phyloP scores from a whole-genome alignment of 1,140 invertebrate genomes.

The Musca domestica region DNA sequence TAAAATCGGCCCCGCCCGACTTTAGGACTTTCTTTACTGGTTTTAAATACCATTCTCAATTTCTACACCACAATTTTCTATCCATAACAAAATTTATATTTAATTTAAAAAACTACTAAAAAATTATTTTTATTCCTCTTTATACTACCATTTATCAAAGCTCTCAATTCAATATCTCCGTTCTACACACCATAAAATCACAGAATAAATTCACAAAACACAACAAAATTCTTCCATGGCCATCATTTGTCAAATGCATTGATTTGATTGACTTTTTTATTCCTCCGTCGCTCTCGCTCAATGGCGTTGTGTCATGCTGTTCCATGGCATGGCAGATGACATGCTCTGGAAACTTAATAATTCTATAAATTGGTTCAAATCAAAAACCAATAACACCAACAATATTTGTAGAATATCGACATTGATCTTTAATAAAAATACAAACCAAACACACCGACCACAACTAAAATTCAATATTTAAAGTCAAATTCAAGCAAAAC shows the following conservation, averaged over 20 bases:
- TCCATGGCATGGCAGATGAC: too few relatives aligned
- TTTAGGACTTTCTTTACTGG: too few relatives aligned
- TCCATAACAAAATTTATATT: too few relatives aligned
- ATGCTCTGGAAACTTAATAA: too few relatives aligned
- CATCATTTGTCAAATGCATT: slow-evolving; percentile 20
- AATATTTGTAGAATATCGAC: neutral
- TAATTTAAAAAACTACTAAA: too few relatives aligned
- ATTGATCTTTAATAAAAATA: neutral
- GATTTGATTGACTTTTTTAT: slow-evolving; percentile 10
- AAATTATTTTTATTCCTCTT: too few relatives aligned
- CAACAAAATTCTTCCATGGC: neutral
- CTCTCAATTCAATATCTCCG: too few relatives aligned
- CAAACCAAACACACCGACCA: neutral
- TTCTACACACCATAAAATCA: slow-evolving; percentile 12
- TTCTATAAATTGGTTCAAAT: neutral
- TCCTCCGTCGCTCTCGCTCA: too few relatives aligned
- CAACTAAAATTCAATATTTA: slow-evolving; percentile 2
- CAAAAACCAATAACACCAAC: slow-evolving; percentile 4
- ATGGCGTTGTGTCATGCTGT: neutral
- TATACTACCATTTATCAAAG: too few relatives aligned
- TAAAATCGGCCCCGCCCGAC: too few relatives aligned
- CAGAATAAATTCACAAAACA: neutral
- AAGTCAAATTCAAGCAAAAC: neutral
- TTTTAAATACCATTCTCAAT: too few relatives aligned
- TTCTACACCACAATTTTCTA: too few relatives aligned